Evolutionary conservation across 2,113 vertebrate species (phyloP), one percentile per base, ranked within the genome.

Genomic region (Syngnathus floridae): DNA sequence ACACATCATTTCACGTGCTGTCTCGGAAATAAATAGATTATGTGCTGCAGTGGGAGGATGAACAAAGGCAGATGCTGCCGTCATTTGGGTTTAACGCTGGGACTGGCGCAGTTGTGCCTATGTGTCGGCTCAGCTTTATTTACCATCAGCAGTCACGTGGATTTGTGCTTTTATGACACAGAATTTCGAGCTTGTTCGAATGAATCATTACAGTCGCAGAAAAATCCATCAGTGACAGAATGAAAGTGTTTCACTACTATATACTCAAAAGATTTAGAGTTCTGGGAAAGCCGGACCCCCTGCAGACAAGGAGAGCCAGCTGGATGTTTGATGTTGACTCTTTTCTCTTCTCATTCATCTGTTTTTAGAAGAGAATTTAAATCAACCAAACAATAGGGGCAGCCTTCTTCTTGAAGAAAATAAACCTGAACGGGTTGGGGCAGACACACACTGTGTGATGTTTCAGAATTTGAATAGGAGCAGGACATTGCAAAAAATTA

Each of bases 1-100:
- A 86, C 84, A 74, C 80, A 81, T 82, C 68, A 76, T 69, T 80
- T 79, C 58, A 59, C 40, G 57, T 80, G 76, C 62, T 38, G 61
- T 64, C 69, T 82, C 59, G 66, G 60, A 67, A 72, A 69, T 69
- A 58, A 76, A 68, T 26, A 62, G 17, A 54, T 77, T 67, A 49
- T 69, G 71, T 40, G 6, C 59, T 46, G 58, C 66, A 62, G 62
- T n/a, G 65, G 70, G 70, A 73, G 72, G 66, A 69, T 37, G 17
- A 70, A 51, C 73, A 48, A 62, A 75, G 51, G 67, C 31, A 17
- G 63, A 65, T 54, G 64, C 63, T 49, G 35, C 66, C 49, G 46
- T 22, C 65, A 21, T 56, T 45, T 19, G 41, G 72, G 46, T 71
- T 66, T 51, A 76, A 85, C 38, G 55, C 41, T 22, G 52, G 62